A percentile compares a stretch with the other conserved stretches of the same genome.
Evolutionary conservation across 2,888 invertebrate species (phyloP).

Genomic region (Erebia palarica): DNA sequence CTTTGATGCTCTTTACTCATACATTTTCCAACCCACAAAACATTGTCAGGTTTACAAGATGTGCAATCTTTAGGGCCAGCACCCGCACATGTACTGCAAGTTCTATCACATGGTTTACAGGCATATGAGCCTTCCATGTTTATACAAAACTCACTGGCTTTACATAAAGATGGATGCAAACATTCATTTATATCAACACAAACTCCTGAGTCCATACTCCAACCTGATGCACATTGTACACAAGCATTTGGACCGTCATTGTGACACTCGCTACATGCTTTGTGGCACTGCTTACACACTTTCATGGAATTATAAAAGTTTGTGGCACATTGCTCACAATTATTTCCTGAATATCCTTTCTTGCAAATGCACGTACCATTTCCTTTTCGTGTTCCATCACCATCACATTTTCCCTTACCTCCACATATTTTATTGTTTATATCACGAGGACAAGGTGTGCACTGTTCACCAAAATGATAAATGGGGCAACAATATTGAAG

Average conservation of each 20-base stretch:
- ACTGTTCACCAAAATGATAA: slow-evolving; percentile 90
- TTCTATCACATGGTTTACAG: slow-evolving; percentile 91
- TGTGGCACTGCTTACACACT: slow-evolving; percentile 90
- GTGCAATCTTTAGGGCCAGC: slow-evolving; percentile 93
- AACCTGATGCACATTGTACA: slow-evolving; percentile 84
- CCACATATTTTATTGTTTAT: slow-evolving; percentile 86
- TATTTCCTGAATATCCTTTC: slow-evolving; percentile 88
- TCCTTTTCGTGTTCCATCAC: slow-evolving; percentile 96
- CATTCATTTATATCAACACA: slow-evolving; percentile 95
- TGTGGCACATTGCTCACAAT: slow-evolving; percentile 89
- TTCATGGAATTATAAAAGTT: slow-evolving; percentile 86
- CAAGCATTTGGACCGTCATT: slow-evolving; percentile 86
- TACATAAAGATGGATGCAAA: slow-evolving; percentile 74
- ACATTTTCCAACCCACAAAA: slow-evolving; percentile 64
- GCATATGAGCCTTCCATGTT: slow-evolving; percentile 92
- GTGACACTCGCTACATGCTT: slow-evolving; percentile 89
- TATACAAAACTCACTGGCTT: slow-evolving; percentile 89
- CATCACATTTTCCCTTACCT: slow-evolving; percentile 89
- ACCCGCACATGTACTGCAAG: slow-evolving; percentile 91
- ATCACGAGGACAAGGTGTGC: slow-evolving; percentile 86
- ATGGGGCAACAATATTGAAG: slow-evolving; percentile 92
- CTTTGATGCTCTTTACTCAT: slow-evolving; percentile 53
- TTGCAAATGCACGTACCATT: slow-evolving; percentile 95
- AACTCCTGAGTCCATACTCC: slow-evolving; percentile 86
- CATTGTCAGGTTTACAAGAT: slow-evolving; percentile 82